Evolutionary conservation across 2,888 invertebrate genomes (phyloP), one percentile per base, ranked within the genome.

Genomic region (Sesia apiformis): DNA sequence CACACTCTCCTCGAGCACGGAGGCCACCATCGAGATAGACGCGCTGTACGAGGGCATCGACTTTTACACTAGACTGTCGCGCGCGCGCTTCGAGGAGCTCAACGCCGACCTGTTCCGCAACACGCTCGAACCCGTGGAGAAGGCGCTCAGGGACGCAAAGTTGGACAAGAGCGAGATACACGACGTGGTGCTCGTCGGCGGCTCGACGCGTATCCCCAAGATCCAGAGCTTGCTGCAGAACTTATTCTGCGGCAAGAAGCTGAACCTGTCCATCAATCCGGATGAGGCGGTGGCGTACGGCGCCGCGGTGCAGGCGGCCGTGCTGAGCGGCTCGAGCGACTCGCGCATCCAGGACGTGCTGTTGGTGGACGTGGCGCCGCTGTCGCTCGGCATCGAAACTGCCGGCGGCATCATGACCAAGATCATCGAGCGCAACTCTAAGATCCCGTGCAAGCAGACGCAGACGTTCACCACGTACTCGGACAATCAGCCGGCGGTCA

Each of bases 251-350:
- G 92, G 92, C 5, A 93, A 93, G 75, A 81, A 88, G 39, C 77
- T 94, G 8, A 93, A 93, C 68, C 79, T 92, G 54, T 92, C 92
- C 4, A 93, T 94, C 65, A 94, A 94, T 67, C 94, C 94, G 0
- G 94, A 94, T 64, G 94, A 94, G 71, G 94, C 94, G 0, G 94
- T 94, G 0, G 94, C 94, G 0, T 93, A 93, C 69, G 93, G 93
- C 23, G 93, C 93, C 0, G 93, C 93, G 0, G 90, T 93, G 3
- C 93, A 93, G 69, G 93, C 93, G 0, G 93, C 93, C 3, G 92
- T 93, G 58, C 74, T 94, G 40, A 90, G 89, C 61, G 92, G 92
- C 0, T 91, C 93, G 92, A 91, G 91, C 4, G 93, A 94, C 69
- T 85, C 91, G 5, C 90, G 84, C 74, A 93, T 95, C 57, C 93